Conservation (phyloP, 2,113 vertebrate genomes). For the Blennius ocellaris region DNA sequence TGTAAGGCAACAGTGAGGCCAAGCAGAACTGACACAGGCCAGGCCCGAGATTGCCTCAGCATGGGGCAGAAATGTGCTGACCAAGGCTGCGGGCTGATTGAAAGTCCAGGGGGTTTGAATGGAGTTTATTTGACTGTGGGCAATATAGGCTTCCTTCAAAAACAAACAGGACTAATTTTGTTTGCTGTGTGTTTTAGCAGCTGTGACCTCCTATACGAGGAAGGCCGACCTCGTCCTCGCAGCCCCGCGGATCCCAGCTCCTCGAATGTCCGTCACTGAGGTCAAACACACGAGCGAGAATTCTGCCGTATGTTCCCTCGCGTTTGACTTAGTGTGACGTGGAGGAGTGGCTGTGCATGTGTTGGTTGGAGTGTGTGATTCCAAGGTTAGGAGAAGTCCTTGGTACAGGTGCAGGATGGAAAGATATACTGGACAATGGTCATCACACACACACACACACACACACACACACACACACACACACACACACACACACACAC, state of each 20-base stretch:
- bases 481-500: constrained; percentile 33
- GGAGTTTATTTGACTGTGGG: constrained; percentile 72
- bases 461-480: constrained; percentile 9
- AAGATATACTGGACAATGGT: constrained; percentile 57
- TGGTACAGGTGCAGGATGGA: constrained; percentile 67
- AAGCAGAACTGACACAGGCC: constrained; percentile 67
- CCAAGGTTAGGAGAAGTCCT: constrained; percentile 34
- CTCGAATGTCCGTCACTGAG: constrained; percentile 44
- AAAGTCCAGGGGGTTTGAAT: constrained; percentile 39
- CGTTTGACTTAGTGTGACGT: constrained; percentile 15
- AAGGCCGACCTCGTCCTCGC: constrained; percentile 46
- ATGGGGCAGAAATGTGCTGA: constrained; percentile 72
- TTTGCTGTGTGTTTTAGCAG: constrained; percentile 78
- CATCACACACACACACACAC: constrained; percentile 36
- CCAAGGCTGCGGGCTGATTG: constrained; percentile 57
- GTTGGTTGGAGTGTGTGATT: constrained; percentile 19
- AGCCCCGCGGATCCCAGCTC: constrained; percentile 47
- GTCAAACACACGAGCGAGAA: not conserved
- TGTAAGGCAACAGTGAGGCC: constrained; percentile 64
- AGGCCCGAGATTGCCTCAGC: constrained; percentile 61
- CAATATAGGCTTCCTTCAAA: constrained; percentile 69
- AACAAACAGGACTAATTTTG: constrained; percentile 74
- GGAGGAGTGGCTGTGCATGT: not conserved
- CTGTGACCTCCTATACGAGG: constrained; percentile 70
- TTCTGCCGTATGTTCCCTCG: not conserved